Evolutionary conservation across 2,888 invertebrate species (phyloP).

Genomic region (Caenorhabditis sinica): DNA sequence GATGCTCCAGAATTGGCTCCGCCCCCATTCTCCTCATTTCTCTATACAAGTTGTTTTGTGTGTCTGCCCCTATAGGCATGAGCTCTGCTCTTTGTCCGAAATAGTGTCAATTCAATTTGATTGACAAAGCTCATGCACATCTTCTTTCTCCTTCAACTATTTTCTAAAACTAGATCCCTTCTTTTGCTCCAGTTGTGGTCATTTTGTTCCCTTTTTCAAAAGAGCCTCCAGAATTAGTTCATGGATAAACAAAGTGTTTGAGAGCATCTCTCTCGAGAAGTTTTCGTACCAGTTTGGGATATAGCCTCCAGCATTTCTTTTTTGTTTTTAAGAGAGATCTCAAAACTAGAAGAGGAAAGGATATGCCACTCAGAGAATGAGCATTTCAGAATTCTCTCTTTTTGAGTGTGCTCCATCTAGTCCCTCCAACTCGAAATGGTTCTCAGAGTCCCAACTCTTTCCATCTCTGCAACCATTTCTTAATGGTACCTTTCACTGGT

Average conservation of each 20-base stretch:
- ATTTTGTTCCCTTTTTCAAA: conserved; percentile 34
- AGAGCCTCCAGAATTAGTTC: conserved; percentile 34
- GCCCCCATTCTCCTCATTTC: conserved; percentile 24
- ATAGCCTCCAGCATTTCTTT: conserved; percentile 6
- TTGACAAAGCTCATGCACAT: conserved; percentile 63
- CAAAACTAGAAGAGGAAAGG: background rate
- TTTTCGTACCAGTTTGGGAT: conserved; percentile 24
- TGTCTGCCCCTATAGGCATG: background rate
- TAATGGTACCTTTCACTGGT: no score
- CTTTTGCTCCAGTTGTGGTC: conserved; percentile 9
- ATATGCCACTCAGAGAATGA: background rate
- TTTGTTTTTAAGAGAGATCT: background rate
- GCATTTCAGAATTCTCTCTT: background rate
- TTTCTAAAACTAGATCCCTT: conserved; percentile 19
- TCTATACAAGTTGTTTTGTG: conserved; percentile 57
- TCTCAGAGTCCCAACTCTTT: no score
- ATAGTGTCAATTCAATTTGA: conserved; percentile 69
- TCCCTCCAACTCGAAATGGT: no score
- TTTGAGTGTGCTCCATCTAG: background rate
- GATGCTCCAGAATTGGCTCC: conserved; percentile 29
- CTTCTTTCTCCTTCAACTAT: conserved; percentile 31
- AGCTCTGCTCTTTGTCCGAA: conserved; percentile 61
- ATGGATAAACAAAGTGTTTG: conserved; percentile 32
- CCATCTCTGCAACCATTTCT: no score
- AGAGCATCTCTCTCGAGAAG: background rate